Percentiles rank a stretch among this genome's conserved stretches.
Evolutionary conservation across 1,140 invertebrate genomes (phyloP).

Genomic region (Heliconius congener): DNA sequence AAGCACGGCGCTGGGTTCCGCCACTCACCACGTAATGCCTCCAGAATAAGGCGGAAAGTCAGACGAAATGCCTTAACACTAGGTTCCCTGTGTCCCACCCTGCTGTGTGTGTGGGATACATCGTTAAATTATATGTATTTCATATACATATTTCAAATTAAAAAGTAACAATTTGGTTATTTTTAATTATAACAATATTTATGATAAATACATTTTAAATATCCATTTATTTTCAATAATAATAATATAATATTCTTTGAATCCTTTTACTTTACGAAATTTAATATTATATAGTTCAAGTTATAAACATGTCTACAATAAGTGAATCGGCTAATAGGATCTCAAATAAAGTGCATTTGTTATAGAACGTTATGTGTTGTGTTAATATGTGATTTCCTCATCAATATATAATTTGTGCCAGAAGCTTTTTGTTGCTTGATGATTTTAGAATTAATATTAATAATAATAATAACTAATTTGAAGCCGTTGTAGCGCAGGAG

Average conservation of each 20-base stretch:
- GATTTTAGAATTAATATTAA: not conserved
- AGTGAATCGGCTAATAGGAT: constrained; percentile 32
- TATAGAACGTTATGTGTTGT: constrained; percentile 11
- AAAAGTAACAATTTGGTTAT: too few relatives aligned
- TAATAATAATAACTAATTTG: not conserved
- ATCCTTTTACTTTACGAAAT: not conserved
- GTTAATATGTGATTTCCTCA: not conserved
- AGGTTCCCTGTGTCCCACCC: too few relatives aligned
- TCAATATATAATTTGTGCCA: not conserved
- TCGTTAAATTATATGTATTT: too few relatives aligned
- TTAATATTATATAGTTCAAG: not conserved
- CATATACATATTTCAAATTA: too few relatives aligned
- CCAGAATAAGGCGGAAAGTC: too few relatives aligned
- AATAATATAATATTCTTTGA: not conserved
- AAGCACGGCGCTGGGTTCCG: too few relatives aligned
- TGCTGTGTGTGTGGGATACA: too few relatives aligned
- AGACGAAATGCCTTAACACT: too few relatives aligned
- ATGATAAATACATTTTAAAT: too few relatives aligned
- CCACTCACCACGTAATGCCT: too few relatives aligned
- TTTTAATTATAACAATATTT: too few relatives aligned
- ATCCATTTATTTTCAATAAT: too few relatives aligned
- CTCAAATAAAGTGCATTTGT: constrained; percentile 28
- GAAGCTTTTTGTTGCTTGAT: not conserved
- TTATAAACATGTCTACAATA: constrained; percentile 27
- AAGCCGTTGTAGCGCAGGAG: not conserved